Evolutionary conservation across 2,113 vertebrate genomes (phyloP), one percentile per base, ranked within the genome.

Genomic region (Ammodytes dubius): DNA sequence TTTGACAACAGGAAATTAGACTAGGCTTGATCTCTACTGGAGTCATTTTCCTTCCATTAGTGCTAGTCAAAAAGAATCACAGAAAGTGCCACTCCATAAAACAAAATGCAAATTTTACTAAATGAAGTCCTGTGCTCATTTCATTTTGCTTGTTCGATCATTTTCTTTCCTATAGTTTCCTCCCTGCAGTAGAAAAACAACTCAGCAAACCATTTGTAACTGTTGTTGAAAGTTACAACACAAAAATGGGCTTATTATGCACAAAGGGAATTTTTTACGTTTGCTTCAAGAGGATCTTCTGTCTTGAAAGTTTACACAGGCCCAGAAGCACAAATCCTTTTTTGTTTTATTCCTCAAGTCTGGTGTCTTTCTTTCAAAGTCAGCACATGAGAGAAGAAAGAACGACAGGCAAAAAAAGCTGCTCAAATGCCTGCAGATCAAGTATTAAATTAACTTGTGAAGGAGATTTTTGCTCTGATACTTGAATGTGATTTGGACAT

Each of bases 21-120:
- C 89, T 47, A 86, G 65, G 88, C 90, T 88, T 81, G 59, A 91
- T 90, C 84, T 92, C 80, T 92, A 95, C 81, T 86, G 67, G 91
- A 92, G 86, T 70, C 78, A 88, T 95, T 96, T 95, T 93, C 85
- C 90, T 92, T 87, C 87, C 84, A 95, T 95, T 96, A 96, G 65
- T 67, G 88, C 77, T 88, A 90, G 87, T 94, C 88, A 94, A 60
- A 91, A 93, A 90, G 82, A 94, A 95, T 95, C 92, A 91, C 89
- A 86, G 27, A 83, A 93, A 93, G 72, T 65, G 74, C 35, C 81
- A 87, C 58, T 85, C 94, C 88, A 88, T 81, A 87, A 86, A 81
- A 92, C 86, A 74, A 87, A 59, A 87, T 92, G 85, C 79, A 85
- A 84, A 93, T 90, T 74, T 76, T 7, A 63, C 54, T 45, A 19